A percentile compares a stretch with the other conserved stretches of the same genome.
These are phyloP conservation scores for Grammomys surdaster DNA, from an alignment of 2,113 vertebrate genomes.

Conservation along the genomic window DNA sequence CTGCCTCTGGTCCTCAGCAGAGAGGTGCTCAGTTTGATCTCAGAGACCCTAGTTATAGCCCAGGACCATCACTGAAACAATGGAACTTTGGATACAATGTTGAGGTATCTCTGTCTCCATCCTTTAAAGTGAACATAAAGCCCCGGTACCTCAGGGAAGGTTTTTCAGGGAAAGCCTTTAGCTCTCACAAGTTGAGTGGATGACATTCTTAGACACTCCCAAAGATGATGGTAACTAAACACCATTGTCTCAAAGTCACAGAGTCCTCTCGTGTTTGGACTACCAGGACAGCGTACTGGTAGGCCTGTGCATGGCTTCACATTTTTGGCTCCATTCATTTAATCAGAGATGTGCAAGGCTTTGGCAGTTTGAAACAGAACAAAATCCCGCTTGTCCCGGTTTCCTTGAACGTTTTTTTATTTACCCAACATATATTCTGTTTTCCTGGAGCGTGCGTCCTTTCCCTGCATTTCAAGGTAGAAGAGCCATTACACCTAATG, in stretches of 20 bases:
- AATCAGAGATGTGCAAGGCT: no score
- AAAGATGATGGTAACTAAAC: background rate
- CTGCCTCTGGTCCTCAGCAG: background rate
- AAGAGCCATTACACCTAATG: conserved; percentile 82
- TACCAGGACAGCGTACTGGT: background rate
- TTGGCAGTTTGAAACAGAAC: background rate
- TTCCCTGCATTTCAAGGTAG: conserved; percentile 77
- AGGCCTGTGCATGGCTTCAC: fast-evolving
- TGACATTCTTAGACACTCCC: background rate
- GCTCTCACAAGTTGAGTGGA: background rate
- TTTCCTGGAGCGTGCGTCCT: conserved; percentile 7
- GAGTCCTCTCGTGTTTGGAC: background rate
- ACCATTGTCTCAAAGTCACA: background rate
- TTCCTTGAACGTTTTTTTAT: conserved; percentile 23
- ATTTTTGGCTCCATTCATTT: background rate
- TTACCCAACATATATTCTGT: conserved; percentile 24
- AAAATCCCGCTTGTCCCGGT: background rate
- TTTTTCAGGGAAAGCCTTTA: background rate
- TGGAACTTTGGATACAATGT: background rate
- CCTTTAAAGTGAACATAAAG: background rate
- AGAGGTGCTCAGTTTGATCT: background rate
- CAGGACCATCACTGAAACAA: fast-evolving
- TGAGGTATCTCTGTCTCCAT: background rate
- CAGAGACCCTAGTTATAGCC: background rate
- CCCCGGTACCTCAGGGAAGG: background rate